Conservation (phyloP, 92 coral and sea anemone species). For the Heliopora coerulea region DNA sequence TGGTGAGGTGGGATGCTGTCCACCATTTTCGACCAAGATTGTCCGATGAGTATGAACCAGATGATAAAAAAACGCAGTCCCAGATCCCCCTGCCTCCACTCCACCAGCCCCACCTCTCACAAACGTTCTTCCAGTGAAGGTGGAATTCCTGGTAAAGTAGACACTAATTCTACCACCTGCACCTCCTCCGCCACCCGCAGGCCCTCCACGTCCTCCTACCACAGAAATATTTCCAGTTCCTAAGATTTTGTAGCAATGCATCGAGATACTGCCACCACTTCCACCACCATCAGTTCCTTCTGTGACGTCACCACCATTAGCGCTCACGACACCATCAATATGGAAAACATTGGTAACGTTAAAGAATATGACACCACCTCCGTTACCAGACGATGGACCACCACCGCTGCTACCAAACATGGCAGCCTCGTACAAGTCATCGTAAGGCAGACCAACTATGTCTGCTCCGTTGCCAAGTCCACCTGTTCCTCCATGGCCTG, state of each 20-base stretch:
- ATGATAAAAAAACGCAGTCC: slow-evolving; percentile 89
- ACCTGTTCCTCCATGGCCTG: slow-evolving; percentile 89
- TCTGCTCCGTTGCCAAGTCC: slow-evolving; percentile 71
- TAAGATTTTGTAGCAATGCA: slow-evolving; percentile 77
- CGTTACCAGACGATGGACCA: slow-evolving; percentile 76
- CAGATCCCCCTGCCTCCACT: slow-evolving; percentile 93
- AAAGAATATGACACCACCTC: slow-evolving; percentile 94
- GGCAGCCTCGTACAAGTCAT: slow-evolving; percentile 84
- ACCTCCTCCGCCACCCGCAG: slow-evolving; percentile 76
- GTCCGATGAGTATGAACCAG: slow-evolving; percentile 88
- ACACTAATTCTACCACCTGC: slow-evolving; percentile 97
- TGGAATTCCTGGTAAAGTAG: slow-evolving; percentile 81
- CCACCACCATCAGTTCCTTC: slow-evolving; percentile 81
- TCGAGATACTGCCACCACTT: slow-evolving; percentile 94
- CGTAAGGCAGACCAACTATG: slow-evolving; percentile 78
- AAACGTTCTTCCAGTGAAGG: slow-evolving; percentile 78
- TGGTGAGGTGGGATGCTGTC: slow-evolving; percentile 67
- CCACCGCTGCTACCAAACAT: slow-evolving; percentile 94
- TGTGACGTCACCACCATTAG: slow-evolving; percentile 64
- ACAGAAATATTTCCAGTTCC: slow-evolving; percentile 84
- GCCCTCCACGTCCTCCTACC: slow-evolving; percentile 83
- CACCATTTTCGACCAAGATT: slow-evolving; percentile 79
- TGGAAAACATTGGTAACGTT: slow-evolving; percentile 82
- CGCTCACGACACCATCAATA: slow-evolving; percentile 85
- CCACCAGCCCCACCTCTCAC: slow-evolving; percentile 77